phyloP scores from a whole-genome alignment of 2,888 invertebrate genomes.

The Drosophila neoperkinsi region DNA sequence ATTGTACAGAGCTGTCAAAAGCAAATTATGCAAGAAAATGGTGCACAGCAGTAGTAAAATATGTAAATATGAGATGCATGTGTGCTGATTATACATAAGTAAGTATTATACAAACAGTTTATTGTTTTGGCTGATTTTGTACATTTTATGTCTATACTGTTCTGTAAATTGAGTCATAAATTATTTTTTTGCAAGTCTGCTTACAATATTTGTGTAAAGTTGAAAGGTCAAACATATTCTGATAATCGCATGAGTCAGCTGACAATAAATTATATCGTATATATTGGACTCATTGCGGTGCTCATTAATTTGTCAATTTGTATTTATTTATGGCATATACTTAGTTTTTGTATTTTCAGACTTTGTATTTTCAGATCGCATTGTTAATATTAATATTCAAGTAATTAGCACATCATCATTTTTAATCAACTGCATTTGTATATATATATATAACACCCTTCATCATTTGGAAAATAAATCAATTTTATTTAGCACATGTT shows the following conservation, averaged over 20 bases:
- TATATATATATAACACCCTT: not conserved
- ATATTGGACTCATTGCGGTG: not conserved
- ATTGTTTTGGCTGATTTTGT: conserved; percentile 13
- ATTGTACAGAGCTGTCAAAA: conserved; percentile 45
- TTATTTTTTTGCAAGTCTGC: not conserved
- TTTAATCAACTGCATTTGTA: conserved; percentile 7
- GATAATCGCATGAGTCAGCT: conserved; percentile 15
- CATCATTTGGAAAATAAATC: not conserved
- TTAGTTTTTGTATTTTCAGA: not conserved
- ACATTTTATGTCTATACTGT: not conserved
- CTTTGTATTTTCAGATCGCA: not conserved
- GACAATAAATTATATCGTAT: conserved; percentile 1
- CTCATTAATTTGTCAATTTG: conserved; percentile 17
- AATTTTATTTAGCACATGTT: not conserved
- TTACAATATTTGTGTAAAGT: not conserved
- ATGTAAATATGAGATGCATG: not conserved
- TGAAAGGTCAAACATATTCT: conserved; percentile 1
- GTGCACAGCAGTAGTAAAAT: not conserved
- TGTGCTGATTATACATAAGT: conserved; percentile 2
- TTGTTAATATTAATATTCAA: not conserved
- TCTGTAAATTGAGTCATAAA: conserved; percentile 13
- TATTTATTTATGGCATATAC: conserved; percentile 4
- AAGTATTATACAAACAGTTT: conserved; percentile 2
- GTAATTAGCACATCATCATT: conserved; percentile 5
- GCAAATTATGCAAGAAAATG: conserved; percentile 17